Conservation (phyloP, 2,888 invertebrate genomes). For the Oscheius myriophilus region DNA sequence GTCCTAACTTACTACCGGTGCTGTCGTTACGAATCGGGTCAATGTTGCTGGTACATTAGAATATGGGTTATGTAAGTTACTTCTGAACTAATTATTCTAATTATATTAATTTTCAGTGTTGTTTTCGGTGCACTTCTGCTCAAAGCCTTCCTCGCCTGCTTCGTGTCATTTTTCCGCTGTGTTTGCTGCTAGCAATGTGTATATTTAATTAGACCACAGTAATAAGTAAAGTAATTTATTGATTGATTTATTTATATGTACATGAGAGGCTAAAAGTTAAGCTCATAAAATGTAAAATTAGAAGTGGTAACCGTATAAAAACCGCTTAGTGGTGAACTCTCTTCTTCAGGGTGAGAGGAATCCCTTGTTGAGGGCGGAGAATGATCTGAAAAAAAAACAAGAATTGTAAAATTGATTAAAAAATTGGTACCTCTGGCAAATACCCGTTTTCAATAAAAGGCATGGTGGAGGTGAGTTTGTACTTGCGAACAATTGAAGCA, state of each 20-base stretch:
- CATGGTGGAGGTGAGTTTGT: constrained; percentile 10
- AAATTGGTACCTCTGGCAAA: constrained; percentile 11
- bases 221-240: background rate
- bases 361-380: constrained; percentile 22
- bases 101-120: constrained; percentile 30
- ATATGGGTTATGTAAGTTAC: constrained; percentile 33
- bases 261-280: too few species aligned
- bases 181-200: constrained; percentile 24
- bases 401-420: too few species aligned
- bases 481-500: constrained; percentile 23
- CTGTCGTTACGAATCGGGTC: constrained; percentile 22
- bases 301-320: too few species aligned
- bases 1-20: constrained; percentile 29
- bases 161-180: constrained; percentile 34
- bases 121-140: constrained; percentile 30
- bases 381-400: constrained; percentile 12
- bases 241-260: too few species aligned
- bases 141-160: constrained; percentile 31
- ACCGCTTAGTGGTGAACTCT: too few species aligned
- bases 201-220: background rate
- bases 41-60: constrained; percentile 33
- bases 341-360: constrained; percentile 17
- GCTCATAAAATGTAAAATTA: too few species aligned
- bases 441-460: constrained; percentile 15
- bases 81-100: background rate